Percentiles rank a stretch among this genome's conserved stretches.
These are phyloP conservation scores for Micrasema longulum DNA, from an alignment of 1,140 invertebrate genomes.

Conservation along the genomic window DNA sequence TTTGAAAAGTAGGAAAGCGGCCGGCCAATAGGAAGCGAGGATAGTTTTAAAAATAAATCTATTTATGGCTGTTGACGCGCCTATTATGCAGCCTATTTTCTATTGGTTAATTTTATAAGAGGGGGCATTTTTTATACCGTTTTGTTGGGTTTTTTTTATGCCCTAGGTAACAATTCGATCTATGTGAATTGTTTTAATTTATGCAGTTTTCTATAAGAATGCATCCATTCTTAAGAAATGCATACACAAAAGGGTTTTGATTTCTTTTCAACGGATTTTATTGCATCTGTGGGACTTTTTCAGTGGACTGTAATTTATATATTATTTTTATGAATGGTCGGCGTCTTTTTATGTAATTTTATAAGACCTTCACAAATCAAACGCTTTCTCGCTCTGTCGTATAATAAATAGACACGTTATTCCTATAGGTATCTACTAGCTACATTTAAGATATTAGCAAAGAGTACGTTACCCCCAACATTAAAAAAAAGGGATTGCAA, in stretches of 20 bases:
- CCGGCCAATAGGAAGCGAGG: not conserved
- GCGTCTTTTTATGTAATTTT: not conserved
- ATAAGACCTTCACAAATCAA: not conserved
- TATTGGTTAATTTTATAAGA: constrained; percentile 3
- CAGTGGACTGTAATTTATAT: not conserved
- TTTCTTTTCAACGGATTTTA: not conserved
- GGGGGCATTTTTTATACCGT: not conserved
- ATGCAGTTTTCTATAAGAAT: constrained; percentile 7
- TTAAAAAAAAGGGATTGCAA: too few species aligned
- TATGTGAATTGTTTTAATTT: not conserved
- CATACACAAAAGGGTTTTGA: not conserved
- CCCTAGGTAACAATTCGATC: not conserved
- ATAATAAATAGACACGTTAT: not conserved
- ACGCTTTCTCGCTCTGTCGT: not conserved
- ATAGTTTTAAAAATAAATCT: not conserved
- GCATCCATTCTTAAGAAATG: not conserved
- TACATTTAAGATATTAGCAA: too few species aligned
- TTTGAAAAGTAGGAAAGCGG: constrained; percentile 8
- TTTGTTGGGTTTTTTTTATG: constrained; percentile 5
- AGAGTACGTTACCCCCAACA: too few species aligned
- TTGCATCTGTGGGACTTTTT: too few species aligned
- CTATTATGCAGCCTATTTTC: constrained; percentile 21
- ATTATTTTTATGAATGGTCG: not conserved
- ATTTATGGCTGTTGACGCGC: not conserved
- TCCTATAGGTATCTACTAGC: too few species aligned